phyloP scores from a whole-genome alignment of 2,888 invertebrate species.

The Pomacea canaliculata region DNA sequence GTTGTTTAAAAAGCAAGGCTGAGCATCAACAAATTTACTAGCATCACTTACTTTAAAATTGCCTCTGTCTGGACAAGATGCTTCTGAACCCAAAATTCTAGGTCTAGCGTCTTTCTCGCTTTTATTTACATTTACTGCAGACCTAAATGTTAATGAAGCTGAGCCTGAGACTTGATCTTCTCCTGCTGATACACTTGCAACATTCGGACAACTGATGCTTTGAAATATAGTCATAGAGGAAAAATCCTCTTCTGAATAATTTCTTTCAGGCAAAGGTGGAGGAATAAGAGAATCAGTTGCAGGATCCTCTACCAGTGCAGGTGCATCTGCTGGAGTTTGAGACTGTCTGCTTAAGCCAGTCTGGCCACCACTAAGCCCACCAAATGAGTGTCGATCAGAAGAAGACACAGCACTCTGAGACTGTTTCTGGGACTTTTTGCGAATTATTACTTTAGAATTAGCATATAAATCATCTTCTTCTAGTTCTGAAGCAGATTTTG shows the following conservation, averaged over 20 bases:
- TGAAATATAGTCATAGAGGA: background rate
- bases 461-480: conserved; percentile 47
- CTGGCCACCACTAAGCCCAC: background rate
- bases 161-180: background rate
- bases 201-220: background rate
- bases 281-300: conserved; percentile 30
- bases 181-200: background rate
- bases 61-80: too few relatives aligned
- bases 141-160: too few relatives aligned
- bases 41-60: too few relatives aligned
- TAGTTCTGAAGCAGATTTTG: conserved; percentile 8
- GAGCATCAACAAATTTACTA: too few relatives aligned
- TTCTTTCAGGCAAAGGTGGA: conserved; percentile 48
- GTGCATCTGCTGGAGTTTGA: conserved; percentile 13
- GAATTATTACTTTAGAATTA: conserved; percentile 48
- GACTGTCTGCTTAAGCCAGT: conserved; percentile 3
- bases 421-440: conserved; percentile 42
- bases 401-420: background rate
- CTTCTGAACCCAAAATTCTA: too few relatives aligned
- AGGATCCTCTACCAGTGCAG: conserved; percentile 1
- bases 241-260: conserved; percentile 40
- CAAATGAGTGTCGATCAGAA: conserved; percentile 9
- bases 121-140: too few relatives aligned
- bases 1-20: too few relatives aligned
- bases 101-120: too few relatives aligned